Conservation (phyloP, 2,888 invertebrate genomes). For the Eupithecia vulgata region DNA sequence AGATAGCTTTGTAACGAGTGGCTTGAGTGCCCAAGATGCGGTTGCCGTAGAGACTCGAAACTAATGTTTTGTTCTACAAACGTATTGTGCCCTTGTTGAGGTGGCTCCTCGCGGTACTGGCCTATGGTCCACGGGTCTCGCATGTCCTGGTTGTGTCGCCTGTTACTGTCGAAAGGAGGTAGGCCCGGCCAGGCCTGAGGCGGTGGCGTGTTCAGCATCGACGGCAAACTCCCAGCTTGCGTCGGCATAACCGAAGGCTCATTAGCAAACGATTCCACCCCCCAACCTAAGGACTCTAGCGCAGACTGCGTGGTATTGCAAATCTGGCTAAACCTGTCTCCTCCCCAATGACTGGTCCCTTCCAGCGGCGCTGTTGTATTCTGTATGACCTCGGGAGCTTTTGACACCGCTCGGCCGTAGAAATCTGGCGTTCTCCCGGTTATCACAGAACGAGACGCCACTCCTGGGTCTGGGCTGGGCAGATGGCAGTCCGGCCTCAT, state of each 20-base stretch:
- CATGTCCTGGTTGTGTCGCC: constrained; percentile 59
- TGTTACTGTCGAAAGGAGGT: constrained; percentile 65
- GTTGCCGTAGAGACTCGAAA: constrained; percentile 66
- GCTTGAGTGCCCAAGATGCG: constrained; percentile 59
- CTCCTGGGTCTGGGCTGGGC: constrained; percentile 70
- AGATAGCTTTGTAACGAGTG: constrained; percentile 67
- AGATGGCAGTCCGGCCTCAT: constrained; percentile 74
- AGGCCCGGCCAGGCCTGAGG: constrained; percentile 68
- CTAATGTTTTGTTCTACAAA: constrained; percentile 73
- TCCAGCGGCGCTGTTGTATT: constrained; percentile 60
- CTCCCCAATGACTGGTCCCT: constrained; percentile 65
- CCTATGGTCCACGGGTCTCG: constrained; percentile 74
- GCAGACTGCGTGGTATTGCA: constrained; percentile 54
- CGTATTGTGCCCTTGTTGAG: constrained; percentile 68
- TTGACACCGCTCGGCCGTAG: constrained; percentile 62
- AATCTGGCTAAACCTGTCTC: constrained; percentile 65
- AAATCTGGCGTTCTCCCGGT: constrained; percentile 59
- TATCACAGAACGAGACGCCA: constrained; percentile 54
- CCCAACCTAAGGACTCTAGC: constrained; percentile 73
- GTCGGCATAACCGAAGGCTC: constrained; percentile 54
- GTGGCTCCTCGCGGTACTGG: constrained; percentile 75
- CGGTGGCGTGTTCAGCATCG: constrained; percentile 68
- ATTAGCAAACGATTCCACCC: constrained; percentile 55
- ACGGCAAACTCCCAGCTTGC: constrained; percentile 57
- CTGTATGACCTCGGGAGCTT: constrained; percentile 63